These are phyloP conservation scores for Stenopsyche tienmushanensis DNA, from an alignment of 1,140 invertebrate species.

Conservation along the genomic window DNA sequence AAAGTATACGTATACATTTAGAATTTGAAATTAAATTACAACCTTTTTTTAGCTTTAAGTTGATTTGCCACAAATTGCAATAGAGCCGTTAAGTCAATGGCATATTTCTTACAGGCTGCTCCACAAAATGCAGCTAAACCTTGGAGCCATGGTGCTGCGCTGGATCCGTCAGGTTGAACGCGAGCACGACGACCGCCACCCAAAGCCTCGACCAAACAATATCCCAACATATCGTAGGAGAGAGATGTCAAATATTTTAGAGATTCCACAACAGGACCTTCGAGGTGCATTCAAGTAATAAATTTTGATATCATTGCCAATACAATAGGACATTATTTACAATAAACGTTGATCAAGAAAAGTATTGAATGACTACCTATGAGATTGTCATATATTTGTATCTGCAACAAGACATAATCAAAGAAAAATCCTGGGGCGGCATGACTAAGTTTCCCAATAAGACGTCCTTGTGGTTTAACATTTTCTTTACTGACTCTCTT, in stretches of 20 bases:
- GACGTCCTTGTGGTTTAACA: slow-evolving; percentile 92
- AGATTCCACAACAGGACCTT: slow-evolving; percentile 91
- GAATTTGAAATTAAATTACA: neutral
- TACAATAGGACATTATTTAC: too few species aligned
- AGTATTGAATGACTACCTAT: slow-evolving; percentile 57
- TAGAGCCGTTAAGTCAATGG: slow-evolving; percentile 91
- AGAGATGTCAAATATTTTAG: slow-evolving; percentile 95
- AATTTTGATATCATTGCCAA: slow-evolving; percentile 4
- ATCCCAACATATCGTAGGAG: slow-evolving; percentile 95
- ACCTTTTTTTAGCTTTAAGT: slow-evolving; percentile 94
- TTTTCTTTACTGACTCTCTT: slow-evolving; percentile 98
- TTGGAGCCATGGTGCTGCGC: slow-evolving; percentile 92
- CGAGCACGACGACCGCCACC: slow-evolving; percentile 72
- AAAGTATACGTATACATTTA: neutral
- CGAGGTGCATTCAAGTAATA: neutral
- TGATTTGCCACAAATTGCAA: slow-evolving; percentile 98
- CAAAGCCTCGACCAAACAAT: slow-evolving; percentile 92
- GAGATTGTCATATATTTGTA: slow-evolving; percentile 97
- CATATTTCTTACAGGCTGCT: slow-evolving; percentile 95
- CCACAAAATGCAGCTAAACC: slow-evolving; percentile 93
- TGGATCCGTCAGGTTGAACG: slow-evolving; percentile 89
- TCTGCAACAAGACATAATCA: slow-evolving; percentile 90
- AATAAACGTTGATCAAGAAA: too few species aligned
- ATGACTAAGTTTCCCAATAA: slow-evolving; percentile 96
- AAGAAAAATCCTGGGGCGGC: slow-evolving; percentile 93